Evolutionary conservation across 1,140 invertebrate species (phyloP).

Genomic region (Drosophila ogumai): DNA sequence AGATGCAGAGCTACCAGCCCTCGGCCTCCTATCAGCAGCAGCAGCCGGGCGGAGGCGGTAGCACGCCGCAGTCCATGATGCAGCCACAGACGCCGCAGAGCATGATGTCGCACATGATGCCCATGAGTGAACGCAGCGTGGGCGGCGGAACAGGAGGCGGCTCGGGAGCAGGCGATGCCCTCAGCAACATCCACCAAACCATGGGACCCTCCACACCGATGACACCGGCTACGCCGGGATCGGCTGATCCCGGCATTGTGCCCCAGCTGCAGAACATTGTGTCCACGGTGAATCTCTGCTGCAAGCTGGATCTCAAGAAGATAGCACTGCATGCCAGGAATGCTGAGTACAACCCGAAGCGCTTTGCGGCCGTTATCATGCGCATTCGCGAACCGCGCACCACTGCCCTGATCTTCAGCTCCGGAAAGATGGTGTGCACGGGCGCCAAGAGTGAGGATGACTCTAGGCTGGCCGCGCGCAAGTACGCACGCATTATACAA

Average conservation of each 20-base stretch:
- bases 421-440: conserved; percentile 99
- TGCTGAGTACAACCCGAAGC: conserved; percentile 99
- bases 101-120: conserved; percentile 93
- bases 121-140: conserved; percentile 86
- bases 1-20: conserved; percentile 86
- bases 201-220: conserved; percentile 93
- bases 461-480: conserved; percentile 97
- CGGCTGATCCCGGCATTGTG: conserved; percentile 96
- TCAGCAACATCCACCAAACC: conserved; percentile 86
- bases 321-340: conserved; percentile 99
- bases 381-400: conserved; percentile 99
- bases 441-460: conserved; percentile 99
- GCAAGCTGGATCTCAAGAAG: conserved; percentile 97
- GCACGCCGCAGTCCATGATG: conserved; percentile 91
- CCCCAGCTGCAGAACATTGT: conserved; percentile 99
- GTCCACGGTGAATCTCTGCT: conserved; percentile 98
- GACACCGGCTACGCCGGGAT: conserved; percentile 97
- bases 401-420: conserved; percentile 99
- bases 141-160: conserved; percentile 50
- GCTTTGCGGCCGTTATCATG: conserved; percentile 99
- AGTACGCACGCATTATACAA: conserved; percentile 99
- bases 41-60: conserved; percentile 87
- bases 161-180: conserved; percentile 74
- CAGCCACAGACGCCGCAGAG: conserved; percentile 96
- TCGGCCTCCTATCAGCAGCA: conserved; percentile 61